Conservation (phyloP, 2,113 vertebrate genomes). For the Xiphophorus maculatus region DNA sequence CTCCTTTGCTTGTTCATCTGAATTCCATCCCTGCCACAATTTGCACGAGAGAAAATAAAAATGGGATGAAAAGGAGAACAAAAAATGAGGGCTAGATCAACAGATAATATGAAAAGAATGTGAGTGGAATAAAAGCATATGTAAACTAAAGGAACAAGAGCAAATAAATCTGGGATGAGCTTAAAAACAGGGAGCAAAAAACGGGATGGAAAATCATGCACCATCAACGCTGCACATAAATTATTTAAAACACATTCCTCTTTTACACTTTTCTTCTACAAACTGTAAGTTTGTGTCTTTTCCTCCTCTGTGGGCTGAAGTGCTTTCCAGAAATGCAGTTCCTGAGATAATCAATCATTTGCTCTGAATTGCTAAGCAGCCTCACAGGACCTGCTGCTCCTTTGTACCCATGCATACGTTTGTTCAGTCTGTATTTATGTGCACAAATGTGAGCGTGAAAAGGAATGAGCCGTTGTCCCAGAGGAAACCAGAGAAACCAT, state of each 20-base stretch:
- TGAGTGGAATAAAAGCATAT: background rate
- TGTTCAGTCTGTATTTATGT: conserved; percentile 1
- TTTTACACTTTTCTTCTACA: conserved; percentile 10
- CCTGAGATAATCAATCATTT: conserved; percentile 44
- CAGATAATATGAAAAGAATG: background rate
- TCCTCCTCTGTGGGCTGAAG: conserved; percentile 25
- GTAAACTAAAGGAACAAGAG: background rate
- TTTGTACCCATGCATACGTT: background rate
- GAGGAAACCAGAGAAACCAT: conserved; percentile 26
- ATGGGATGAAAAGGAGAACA: background rate
- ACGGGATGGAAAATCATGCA: conserved; percentile 16
- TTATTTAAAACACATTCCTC: conserved; percentile 37
- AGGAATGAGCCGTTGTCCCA: background rate
- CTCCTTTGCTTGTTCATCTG: conserved; percentile 9
- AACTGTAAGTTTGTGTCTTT: conserved; percentile 12
- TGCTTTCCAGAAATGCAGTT: conserved; percentile 41
- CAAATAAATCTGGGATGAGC: conserved; percentile 5
- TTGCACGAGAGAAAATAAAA: background rate
- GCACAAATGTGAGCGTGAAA: conserved; percentile 4
- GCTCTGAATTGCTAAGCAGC: conserved; percentile 28
- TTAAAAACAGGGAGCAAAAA: conserved; percentile 22
- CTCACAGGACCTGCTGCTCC: conserved; percentile 22
- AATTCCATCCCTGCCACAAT: conserved; percentile 5
- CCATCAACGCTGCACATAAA: conserved; percentile 32
- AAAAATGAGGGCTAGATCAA: background rate